Evolutionary conservation across 2,888 invertebrate genomes (phyloP).

Genomic region (Aromia moschata): DNA sequence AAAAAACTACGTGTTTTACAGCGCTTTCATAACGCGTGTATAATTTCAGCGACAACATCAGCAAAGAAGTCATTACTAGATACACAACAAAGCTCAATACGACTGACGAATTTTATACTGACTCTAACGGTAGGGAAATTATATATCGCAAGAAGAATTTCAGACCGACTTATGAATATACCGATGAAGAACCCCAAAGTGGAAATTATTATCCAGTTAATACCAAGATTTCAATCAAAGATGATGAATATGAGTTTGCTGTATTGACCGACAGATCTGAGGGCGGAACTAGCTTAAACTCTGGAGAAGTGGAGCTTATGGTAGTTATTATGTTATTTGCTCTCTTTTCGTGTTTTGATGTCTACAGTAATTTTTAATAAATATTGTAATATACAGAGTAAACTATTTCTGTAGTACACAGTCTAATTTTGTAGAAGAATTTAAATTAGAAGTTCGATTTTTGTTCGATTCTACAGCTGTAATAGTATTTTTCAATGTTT

Average conservation of each 20-base stretch:
- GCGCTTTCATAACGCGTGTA: neutral
- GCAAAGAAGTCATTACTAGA: constrained; percentile 63
- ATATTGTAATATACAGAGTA: too few species aligned
- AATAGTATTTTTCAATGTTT: constrained; percentile 34
- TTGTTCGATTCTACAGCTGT: too few species aligned
- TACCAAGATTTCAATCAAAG: constrained; percentile 68
- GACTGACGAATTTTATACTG: constrained; percentile 59
- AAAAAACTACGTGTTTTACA: too few species aligned
- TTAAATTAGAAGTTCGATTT: too few species aligned
- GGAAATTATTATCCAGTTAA: constrained; percentile 82
- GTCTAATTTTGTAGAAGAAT: too few species aligned
- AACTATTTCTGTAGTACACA: too few species aligned
- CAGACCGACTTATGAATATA: constrained; percentile 68
- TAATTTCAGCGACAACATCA: neutral
- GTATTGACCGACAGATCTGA: constrained; percentile 70
- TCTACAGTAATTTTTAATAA: too few species aligned
- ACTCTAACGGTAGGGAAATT: constrained; percentile 82
- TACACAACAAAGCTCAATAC: constrained; percentile 73
- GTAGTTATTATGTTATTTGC: too few species aligned
- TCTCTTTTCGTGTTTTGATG: too few species aligned
- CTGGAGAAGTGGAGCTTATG: constrained; percentile 73
- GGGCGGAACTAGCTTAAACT: constrained; percentile 69
- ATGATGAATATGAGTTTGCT: constrained; percentile 62
- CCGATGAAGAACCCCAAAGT: constrained; percentile 66
- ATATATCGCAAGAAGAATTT: constrained; percentile 68